These are phyloP conservation scores for Ceriagrion tenellum DNA, from an alignment of 2,888 invertebrate genomes.

Conservation along the genomic window DNA sequence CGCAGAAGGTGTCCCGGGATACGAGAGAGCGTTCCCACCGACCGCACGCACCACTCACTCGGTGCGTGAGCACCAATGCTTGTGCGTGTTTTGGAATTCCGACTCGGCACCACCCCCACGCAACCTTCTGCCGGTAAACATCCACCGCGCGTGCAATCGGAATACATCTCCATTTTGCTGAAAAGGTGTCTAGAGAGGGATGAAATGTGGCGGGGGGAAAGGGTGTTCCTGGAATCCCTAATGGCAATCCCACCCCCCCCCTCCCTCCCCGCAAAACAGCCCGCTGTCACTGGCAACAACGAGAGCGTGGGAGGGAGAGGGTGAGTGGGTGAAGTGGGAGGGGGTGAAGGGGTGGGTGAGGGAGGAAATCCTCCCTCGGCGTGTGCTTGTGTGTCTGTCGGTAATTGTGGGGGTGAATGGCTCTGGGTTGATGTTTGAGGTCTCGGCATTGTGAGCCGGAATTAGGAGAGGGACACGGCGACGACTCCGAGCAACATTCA, in stretches of 20 bases:
- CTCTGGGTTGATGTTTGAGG: neutral
- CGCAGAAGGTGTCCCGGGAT: neutral
- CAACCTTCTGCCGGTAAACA: too few relatives aligned
- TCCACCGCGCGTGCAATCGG: neutral
- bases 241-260: neutral
- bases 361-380: neutral
- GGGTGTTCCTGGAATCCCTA: neutral
- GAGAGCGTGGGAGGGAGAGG: neutral
- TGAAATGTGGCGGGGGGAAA: neutral
- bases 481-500: neutral
- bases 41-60: neutral
- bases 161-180: slow-evolving; percentile 18
- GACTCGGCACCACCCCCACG: too few relatives aligned
- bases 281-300: neutral
- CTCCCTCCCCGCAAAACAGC: neutral
- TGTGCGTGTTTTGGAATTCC: too few relatives aligned
- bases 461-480: neutral
- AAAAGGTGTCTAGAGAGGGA: neutral
- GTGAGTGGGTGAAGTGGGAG: neutral
- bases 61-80: too few relatives aligned
- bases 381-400: neutral
- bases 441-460: neutral
- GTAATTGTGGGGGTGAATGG: neutral
- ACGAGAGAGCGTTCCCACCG: neutral
- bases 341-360: neutral